phyloP scores from a whole-genome alignment of 2,797 vertebrate species.

The Schizopygopsis malacanthus region DNA sequence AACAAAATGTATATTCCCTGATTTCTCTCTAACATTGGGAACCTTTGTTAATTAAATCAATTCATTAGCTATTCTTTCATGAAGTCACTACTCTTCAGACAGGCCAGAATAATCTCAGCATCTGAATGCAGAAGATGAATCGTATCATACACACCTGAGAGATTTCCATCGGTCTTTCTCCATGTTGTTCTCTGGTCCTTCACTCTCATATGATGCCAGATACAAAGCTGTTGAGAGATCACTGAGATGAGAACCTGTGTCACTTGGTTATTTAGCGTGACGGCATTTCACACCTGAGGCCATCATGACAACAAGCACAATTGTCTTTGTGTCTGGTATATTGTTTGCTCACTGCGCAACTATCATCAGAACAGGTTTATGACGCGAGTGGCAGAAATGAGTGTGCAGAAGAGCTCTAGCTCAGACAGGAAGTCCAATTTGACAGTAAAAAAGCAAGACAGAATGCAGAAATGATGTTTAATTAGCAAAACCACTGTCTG shows the following conservation, averaged over 20 bases:
- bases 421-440: neutral
- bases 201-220: conserved; percentile 93
- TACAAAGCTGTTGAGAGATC: conserved; percentile 82
- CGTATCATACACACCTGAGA: conserved; percentile 82
- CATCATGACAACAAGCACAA: conserved; percentile 23
- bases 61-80: too few relatives aligned
- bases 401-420: conserved; percentile 6
- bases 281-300: conserved; percentile 35
- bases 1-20: too few relatives aligned
- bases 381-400: neutral
- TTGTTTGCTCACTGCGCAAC: conserved; percentile 29
- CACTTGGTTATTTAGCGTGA: conserved; percentile 31
- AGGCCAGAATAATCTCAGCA: neutral
- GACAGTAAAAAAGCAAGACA: neutral
- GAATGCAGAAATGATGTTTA: neutral
- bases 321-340: conserved; percentile 23
- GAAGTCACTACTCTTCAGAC: neutral
- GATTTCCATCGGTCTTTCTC: conserved; percentile 97
- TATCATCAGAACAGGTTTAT: conserved; percentile 31
- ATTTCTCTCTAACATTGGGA: too few relatives aligned
- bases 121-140: conserved; percentile 22
- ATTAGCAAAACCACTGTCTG: neutral
- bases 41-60: too few relatives aligned
- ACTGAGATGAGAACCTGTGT: conserved; percentile 45
- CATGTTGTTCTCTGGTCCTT: conserved; percentile 93